A percentile compares a stretch with the other conserved stretches of the same genome.
Evolutionary conservation across 2,888 invertebrate species (phyloP).

Genomic region (Acleris laterana): DNA sequence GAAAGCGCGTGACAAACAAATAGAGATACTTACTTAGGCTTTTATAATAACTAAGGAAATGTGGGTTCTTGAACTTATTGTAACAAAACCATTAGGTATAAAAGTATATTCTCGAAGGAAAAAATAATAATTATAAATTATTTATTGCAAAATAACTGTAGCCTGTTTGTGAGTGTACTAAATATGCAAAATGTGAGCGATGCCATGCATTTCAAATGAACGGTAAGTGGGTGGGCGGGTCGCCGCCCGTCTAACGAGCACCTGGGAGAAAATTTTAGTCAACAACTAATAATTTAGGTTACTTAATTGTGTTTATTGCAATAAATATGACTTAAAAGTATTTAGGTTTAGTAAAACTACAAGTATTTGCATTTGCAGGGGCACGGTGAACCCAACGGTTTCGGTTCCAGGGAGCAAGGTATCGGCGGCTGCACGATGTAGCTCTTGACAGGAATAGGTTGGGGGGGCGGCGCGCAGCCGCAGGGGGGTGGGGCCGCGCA

Average conservation of each 20-base stretch:
- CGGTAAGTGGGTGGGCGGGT: slow-evolving; percentile 48
- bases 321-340: slow-evolving; percentile 45
- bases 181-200: neutral
- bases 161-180: slow-evolving; percentile 7
- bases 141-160: slow-evolving; percentile 24
- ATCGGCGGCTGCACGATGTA: slow-evolving; percentile 69
- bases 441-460: slow-evolving; percentile 67
- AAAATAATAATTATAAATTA: neutral
- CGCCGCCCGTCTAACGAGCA: slow-evolving; percentile 45
- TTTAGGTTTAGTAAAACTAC: slow-evolving; percentile 38
- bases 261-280: slow-evolving; percentile 14
- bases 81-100: no score
- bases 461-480: slow-evolving; percentile 50
- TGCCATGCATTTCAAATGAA: slow-evolving; percentile 42
- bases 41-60: no score
- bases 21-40: no score
- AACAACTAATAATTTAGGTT: slow-evolving; percentile 22
- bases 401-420: slow-evolving; percentile 69
- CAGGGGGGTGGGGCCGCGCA: slow-evolving; percentile 38
- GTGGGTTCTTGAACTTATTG: no score
- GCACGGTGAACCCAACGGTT: slow-evolving; percentile 55
- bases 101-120: no score
- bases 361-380: slow-evolving; percentile 46
- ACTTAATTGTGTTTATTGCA: slow-evolving; percentile 36
- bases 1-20: no score